These are phyloP conservation scores for Elephantulus edwardii DNA, from an alignment of 2,113 vertebrate genomes.

Conservation along the genomic window DNA sequence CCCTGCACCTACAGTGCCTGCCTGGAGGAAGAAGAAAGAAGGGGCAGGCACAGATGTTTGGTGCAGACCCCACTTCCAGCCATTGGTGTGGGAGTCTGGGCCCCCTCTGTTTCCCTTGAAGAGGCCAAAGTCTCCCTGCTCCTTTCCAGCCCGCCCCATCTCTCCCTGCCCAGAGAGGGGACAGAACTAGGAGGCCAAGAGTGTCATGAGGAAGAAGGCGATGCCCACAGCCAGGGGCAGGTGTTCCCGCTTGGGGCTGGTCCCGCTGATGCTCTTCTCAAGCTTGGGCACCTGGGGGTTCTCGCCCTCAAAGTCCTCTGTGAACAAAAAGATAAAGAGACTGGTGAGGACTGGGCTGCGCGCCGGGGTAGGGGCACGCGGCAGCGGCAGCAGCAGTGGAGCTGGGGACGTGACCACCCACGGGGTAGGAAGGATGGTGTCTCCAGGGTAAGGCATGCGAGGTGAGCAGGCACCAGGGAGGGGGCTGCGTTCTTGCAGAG, in stretches of 20 bases:
- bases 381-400: conserved; percentile 58
- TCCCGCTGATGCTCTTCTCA: conserved; percentile 98
- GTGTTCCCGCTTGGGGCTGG: conserved; percentile 94
- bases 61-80: conserved; percentile 50
- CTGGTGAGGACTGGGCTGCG: conserved; percentile 21
- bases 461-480: conserved; percentile 54
- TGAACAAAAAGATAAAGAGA: conserved; percentile 50
- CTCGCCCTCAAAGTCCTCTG: conserved; percentile 89
- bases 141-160: conserved; percentile 21
- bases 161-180: background rate
- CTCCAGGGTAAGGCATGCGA: conserved; percentile 33
- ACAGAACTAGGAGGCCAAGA: conserved; percentile 92
- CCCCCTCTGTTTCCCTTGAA: conserved; percentile 16
- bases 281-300: conserved; percentile 93
- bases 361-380: background rate
- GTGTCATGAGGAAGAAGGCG: conserved; percentile 90
- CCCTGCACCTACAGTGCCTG: conserved; percentile 47
- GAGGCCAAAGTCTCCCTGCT: conserved; percentile 17
- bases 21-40: conserved; percentile 19
- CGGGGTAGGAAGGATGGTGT: background rate
- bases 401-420: conserved; percentile 56
- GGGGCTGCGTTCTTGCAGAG: conserved; percentile 69
- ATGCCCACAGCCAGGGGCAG: conserved; percentile 92
- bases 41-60: conserved; percentile 32
- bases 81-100: background rate